phyloP scores from a whole-genome alignment of 2,797 vertebrate genomes.

The Picus viridis region DNA sequence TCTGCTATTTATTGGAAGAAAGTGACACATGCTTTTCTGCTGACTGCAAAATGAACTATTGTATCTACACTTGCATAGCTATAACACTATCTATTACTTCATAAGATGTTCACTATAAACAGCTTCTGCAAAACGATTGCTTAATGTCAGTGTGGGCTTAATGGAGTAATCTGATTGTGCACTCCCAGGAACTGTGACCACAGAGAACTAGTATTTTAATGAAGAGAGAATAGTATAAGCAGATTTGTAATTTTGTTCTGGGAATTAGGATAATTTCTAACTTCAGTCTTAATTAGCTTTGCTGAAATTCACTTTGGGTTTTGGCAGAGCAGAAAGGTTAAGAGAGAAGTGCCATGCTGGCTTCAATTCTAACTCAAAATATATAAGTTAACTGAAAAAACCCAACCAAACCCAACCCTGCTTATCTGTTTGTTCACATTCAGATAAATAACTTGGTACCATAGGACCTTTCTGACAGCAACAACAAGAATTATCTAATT shows the following conservation, averaged over 20 bases:
- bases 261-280: not conserved
- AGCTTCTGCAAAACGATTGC: not conserved
- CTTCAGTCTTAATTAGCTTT: not conserved
- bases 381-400: not conserved
- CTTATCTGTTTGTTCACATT: not conserved
- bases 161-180: not conserved
- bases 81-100: not conserved
- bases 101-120: not conserved
- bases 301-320: not conserved
- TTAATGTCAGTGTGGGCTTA: not conserved
- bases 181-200: not conserved
- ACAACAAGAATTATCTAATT: not conserved
- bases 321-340: not conserved
- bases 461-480: not conserved
- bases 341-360: not conserved
- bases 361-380: not conserved
- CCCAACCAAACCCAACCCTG: too few relatives aligned
- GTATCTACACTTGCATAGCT: not conserved
- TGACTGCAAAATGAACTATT: not conserved
- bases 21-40: not conserved
- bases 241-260: fast-evolving
- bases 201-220: not conserved
- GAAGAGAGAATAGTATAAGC: not conserved
- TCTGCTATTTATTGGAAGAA: not conserved
- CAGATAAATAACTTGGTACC: not conserved